Conservation (phyloP, 2,797 vertebrate species). For the Pelobates cultripes region DNA sequence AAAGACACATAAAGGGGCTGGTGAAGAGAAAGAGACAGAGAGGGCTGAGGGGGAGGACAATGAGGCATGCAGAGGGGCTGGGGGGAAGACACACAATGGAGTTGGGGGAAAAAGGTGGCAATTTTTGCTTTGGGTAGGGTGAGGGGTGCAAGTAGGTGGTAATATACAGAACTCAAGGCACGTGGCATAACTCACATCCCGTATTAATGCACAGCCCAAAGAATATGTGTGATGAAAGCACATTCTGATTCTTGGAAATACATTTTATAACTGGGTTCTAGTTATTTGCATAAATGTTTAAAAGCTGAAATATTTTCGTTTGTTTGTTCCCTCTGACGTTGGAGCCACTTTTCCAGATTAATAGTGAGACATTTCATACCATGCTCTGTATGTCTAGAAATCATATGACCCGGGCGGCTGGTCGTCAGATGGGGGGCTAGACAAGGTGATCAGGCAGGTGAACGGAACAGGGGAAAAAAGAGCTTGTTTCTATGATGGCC, state of each 20-base stretch:
- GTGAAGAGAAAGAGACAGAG: no score
- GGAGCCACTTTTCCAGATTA: slow-evolving; percentile 17
- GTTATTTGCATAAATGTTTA: slow-evolving; percentile 30
- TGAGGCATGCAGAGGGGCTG: no score
- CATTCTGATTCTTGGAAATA: slow-evolving; percentile 33
- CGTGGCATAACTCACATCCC: background rate
- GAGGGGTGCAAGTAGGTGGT: background rate
- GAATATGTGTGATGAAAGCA: slow-evolving; percentile 1
- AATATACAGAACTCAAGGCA: background rate
- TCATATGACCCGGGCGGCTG: slow-evolving; percentile 34
- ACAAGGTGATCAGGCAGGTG: slow-evolving; percentile 36
- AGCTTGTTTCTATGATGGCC: slow-evolving; percentile 22
- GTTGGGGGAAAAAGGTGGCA: no score
- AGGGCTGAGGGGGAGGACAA: no score
- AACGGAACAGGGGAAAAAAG: slow-evolving; percentile 16
- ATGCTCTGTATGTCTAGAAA: slow-evolving; percentile 24
- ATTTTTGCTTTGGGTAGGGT: no score
- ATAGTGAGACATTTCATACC: slow-evolving; percentile 21
- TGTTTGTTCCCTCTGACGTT: slow-evolving; percentile 40
- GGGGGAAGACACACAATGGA: no score
- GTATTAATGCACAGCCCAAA: background rate
- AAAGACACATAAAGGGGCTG: no score
- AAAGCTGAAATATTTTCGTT: slow-evolving; percentile 4
- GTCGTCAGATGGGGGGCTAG: slow-evolving; percentile 7
- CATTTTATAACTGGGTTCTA: slow-evolving; percentile 20